These are phyloP conservation scores for Planococcus citri DNA, from an alignment of 1,140 invertebrate species.

Conservation along the genomic window DNA sequence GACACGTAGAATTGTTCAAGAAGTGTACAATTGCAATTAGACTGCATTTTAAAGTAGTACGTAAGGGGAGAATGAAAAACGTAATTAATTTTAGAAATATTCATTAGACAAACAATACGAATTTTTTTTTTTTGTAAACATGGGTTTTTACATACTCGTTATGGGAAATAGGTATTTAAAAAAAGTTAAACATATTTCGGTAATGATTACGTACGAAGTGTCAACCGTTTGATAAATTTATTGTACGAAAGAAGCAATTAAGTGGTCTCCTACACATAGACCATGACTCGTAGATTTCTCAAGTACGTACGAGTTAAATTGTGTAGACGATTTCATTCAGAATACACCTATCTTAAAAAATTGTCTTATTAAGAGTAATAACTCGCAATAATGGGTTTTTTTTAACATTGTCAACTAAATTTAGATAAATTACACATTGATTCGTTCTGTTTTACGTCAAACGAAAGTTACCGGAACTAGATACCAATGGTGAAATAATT, in stretches of 20 bases:
- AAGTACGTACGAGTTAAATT: too few species aligned
- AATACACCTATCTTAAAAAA: too few species aligned
- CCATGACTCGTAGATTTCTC: neutral
- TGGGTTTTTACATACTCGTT: neutral
- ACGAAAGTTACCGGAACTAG: too few species aligned
- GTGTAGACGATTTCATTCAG: too few species aligned
- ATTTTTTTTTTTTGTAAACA: neutral
- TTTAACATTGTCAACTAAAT: too few species aligned
- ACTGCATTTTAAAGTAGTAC: neutral
- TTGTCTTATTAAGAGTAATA: too few species aligned
- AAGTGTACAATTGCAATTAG: neutral
- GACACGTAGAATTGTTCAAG: too few species aligned
- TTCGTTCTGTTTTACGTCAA: too few species aligned
- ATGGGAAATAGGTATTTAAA: neutral
- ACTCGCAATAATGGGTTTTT: too few species aligned
- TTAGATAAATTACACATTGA: too few species aligned
- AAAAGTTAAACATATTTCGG: neutral
- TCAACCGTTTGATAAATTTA: neutral
- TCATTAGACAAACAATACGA: neutral
- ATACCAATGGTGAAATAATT: too few species aligned
- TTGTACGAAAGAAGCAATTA: neutral
- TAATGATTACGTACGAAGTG: neutral
- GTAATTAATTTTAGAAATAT: neutral
- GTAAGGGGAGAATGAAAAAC: too few species aligned
- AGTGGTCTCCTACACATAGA: neutral